Evolutionary conservation across 2,113 vertebrate species (phyloP), one percentile per base, ranked within the genome.

Genomic region (Platysternon megacephalum): DNA sequence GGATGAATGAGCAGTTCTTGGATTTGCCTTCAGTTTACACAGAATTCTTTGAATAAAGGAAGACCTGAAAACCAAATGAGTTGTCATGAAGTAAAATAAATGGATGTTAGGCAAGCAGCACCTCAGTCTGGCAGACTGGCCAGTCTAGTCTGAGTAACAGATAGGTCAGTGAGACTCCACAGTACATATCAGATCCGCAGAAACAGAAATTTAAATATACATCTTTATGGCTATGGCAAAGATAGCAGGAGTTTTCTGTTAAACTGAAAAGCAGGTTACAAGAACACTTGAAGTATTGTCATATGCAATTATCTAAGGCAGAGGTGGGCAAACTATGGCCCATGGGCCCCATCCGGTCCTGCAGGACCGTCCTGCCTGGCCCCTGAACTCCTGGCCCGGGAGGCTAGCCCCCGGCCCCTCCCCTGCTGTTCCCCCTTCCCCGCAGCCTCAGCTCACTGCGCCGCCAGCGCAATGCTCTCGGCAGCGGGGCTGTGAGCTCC

Each of bases 271-370:
- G 80, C n/a, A 79, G 88, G 80, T 5, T 96, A 28, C 44, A 76
- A 90, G 44, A 26, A 48, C 32, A 79, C 48, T 55, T 90, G 1
- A 84, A 92, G 91, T 84, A 96, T 32, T 49, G 95, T 91, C 86
- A 92, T 19, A 76, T 65, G 92, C 90, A 44, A 68, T 35, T 76
- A 61, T 24, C 81, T 86, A 89, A 76, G 79, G 79, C 13, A 49
- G 49, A 49, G 49, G 13, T 49, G 49, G 49, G 49, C 49, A 49
- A 49, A 49, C 49, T 49, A 49, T 14, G 13, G 49, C 49, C 49
- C 49, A 49, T 4, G 49, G 13, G 48, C 48, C 48, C 11, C 11
- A 48, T 48, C 48, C n/a, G n/a, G n/a, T n/a, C n/a, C n/a, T n/a
- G n/a, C n/a, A n/a, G 48, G 13, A 49, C 49, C 13, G 13, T 49